Conservation (phyloP, 2,797 vertebrate species). For the Tachyglossus aculeatus region DNA sequence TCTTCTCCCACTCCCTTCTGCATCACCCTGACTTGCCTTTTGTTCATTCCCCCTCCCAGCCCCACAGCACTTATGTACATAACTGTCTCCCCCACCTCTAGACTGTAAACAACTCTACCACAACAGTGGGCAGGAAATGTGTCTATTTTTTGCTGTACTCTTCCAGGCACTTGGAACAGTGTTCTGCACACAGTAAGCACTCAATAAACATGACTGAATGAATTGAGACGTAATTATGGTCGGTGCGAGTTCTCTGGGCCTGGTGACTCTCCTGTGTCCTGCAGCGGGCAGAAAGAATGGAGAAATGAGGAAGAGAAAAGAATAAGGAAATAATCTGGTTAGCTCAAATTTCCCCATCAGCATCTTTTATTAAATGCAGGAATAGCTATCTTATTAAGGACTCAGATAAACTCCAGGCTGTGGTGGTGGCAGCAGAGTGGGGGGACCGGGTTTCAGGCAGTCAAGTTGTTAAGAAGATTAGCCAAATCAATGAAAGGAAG, state of each 20-base stretch:
- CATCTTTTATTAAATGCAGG: constrained; percentile 21
- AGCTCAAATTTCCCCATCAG: not conserved
- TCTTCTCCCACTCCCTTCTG: not conserved
- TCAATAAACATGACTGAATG: not conserved
- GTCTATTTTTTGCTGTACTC: no score
- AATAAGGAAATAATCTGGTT: constrained; percentile 28
- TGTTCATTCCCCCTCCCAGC: no score
- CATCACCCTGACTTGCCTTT: not conserved
- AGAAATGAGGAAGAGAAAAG: not conserved
- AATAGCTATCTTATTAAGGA: not conserved
- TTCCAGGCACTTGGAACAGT: no score
- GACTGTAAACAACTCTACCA: no score
- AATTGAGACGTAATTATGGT: not conserved
- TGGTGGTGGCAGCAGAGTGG: not conserved
- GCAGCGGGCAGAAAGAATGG: not conserved
- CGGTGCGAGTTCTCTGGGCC: not conserved
- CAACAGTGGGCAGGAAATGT: no score
- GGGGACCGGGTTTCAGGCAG: rapidly evolving
- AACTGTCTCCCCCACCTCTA: no score
- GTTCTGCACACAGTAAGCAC: no score
- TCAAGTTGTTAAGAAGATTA: constrained; percentile 44
- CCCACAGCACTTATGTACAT: no score
- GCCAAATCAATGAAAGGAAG: constrained; percentile 8
- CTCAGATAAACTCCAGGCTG: rapidly evolving
- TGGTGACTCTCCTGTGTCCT: not conserved